Conservation (phyloP, 2,888 invertebrate genomes). For the Nudaria mundana region DNA sequence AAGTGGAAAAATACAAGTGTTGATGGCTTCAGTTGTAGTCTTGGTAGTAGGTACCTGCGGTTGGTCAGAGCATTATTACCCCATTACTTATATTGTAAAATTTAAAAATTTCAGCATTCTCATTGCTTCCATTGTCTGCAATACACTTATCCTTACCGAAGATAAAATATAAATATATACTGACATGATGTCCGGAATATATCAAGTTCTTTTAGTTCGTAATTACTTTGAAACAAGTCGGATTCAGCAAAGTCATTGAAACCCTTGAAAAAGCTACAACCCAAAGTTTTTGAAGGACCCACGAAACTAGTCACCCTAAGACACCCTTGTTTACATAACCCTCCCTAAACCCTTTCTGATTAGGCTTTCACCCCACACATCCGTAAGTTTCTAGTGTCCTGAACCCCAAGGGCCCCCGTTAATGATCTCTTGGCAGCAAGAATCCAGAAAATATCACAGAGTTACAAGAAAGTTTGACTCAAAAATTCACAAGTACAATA, state of each 20-base stretch:
- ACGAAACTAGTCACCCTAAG: conserved; percentile 29
- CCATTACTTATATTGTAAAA: no score
- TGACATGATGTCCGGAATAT: no score
- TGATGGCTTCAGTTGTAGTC: no score
- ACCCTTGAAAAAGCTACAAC: conserved; percentile 7
- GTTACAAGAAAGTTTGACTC: conserved; percentile 42
- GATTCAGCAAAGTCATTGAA: conserved; percentile 3
- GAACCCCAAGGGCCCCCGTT: conserved; percentile 32
- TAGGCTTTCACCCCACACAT: conserved; percentile 34
- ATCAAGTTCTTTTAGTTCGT: background rate
- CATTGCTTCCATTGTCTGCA: no score
- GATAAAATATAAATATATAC: no score
- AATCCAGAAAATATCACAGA: conserved; percentile 37
- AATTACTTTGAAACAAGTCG: conserved; percentile 1
- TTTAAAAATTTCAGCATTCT: no score
- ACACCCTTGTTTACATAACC: conserved; percentile 32
- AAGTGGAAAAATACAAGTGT: no score
- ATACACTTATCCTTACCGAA: no score
- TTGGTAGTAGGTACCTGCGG: no score
- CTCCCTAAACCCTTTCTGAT: conserved; percentile 40
- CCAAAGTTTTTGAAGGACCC: conserved; percentile 18
- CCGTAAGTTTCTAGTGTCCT: conserved; percentile 38
- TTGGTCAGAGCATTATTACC: no score
- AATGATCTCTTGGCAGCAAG: conserved; percentile 45
- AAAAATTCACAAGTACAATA: conserved; percentile 59